Conservation (phyloP, 2,113 vertebrate species). For the Tetrax tetrax region DNA sequence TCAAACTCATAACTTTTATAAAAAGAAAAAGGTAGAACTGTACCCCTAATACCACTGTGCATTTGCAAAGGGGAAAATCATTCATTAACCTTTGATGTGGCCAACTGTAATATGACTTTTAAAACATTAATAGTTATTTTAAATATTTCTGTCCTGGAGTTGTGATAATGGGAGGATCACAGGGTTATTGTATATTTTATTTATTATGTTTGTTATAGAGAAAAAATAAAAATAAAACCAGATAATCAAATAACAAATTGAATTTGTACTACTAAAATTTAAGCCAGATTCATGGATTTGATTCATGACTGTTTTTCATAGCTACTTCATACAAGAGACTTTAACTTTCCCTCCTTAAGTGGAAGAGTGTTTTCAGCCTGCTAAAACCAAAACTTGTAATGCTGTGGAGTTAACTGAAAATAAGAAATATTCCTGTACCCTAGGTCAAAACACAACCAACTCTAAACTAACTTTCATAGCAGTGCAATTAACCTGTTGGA, state of each 20-base stretch:
- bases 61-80: background rate
- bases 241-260: background rate
- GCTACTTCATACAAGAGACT: background rate
- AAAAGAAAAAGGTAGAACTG: background rate
- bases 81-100: background rate
- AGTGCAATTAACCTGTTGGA: background rate
- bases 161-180: background rate
- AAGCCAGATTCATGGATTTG: background rate
- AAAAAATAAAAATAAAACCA: background rate
- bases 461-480: background rate
- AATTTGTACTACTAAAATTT: background rate
- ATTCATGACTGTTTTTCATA: background rate
- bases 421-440: background rate
- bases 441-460: background rate
- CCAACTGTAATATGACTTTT: background rate
- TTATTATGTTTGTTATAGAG: background rate
- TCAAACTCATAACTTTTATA: background rate
- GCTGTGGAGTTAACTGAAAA: background rate
- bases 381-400: background rate
- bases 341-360: background rate
- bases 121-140: background rate
- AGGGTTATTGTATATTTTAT: background rate
- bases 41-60: background rate
- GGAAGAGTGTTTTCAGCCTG: background rate
- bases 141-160: background rate